A percentile compares a stretch with the other conserved stretches of the same genome.
Evolutionary conservation across 1,140 invertebrate species (phyloP).

Genomic region (Heterodera schachtii): DNA sequence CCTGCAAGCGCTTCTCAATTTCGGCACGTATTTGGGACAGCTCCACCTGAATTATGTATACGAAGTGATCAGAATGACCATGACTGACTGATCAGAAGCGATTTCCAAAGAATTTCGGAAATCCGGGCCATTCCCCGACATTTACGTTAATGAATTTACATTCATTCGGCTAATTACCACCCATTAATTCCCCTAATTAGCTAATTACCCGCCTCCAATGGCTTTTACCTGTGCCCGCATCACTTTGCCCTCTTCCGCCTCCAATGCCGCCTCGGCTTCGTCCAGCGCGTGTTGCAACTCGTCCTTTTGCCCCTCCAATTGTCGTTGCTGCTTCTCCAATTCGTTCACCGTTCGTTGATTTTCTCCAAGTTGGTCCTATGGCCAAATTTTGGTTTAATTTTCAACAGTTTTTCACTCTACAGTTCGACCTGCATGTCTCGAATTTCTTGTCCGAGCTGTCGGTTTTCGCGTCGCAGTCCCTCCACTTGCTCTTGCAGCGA

Average conservation of each 20-base stretch:
- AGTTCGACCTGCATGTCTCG: constrained; percentile 69
- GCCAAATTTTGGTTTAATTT: not conserved
- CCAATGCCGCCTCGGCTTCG: constrained; percentile 95
- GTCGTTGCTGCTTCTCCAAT: constrained; percentile 94
- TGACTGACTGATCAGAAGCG: too few relatives aligned
- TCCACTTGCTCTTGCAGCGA: constrained; percentile 85
- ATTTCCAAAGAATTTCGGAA: too few relatives aligned
- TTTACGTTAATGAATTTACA: too few relatives aligned
- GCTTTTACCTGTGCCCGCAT: constrained; percentile 82
- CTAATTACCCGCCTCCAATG: not conserved
- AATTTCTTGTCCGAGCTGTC: constrained; percentile 48
- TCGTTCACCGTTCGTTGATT: constrained; percentile 89
- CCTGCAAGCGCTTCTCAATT: constrained; percentile 95
- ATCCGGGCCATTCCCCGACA: too few relatives aligned
- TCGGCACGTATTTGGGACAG: constrained; percentile 95
- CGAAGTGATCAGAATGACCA: not conserved
- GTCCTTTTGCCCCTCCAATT: constrained; percentile 97
- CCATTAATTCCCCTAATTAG: too few relatives aligned
- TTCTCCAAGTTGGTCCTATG: constrained; percentile 92
- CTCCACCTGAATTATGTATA: constrained; percentile 75
- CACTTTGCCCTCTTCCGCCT: constrained; percentile 98
- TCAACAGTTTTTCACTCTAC: not conserved
- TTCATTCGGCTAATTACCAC: too few relatives aligned
- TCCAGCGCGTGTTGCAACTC: constrained; percentile 97
- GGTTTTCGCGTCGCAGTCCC: constrained; percentile 61